These are phyloP conservation scores for Cerastoderma edule DNA, from an alignment of 2,888 invertebrate species.

Conservation along the genomic window DNA sequence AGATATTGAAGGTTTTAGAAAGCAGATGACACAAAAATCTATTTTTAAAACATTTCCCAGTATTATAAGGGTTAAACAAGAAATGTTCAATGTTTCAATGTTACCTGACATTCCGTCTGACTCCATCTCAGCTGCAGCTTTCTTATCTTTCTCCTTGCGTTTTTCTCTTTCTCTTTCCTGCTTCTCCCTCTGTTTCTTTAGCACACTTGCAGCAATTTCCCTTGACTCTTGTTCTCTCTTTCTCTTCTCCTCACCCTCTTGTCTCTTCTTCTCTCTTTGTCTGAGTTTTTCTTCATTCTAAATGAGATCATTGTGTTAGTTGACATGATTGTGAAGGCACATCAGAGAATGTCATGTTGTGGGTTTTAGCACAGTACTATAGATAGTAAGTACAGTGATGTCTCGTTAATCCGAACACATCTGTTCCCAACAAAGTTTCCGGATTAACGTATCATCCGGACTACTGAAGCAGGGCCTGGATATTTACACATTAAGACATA, in stretches of 20 bases:
- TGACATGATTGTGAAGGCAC: not conserved
- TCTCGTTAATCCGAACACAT: no score
- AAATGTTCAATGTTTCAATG: no score
- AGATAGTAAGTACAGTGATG: no score
- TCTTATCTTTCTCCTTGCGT: constrained; percentile 40
- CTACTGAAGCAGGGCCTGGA: no score
- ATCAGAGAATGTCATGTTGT: no score
- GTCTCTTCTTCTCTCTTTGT: constrained; percentile 49
- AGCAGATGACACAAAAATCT: no score
- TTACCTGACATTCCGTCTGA: constrained; percentile 26
- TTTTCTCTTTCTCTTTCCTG: constrained; percentile 31
- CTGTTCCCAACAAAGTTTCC: no score
- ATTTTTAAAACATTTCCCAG: not conserved
- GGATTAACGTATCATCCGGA: no score
- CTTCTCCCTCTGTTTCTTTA: constrained; percentile 43
- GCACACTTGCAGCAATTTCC: constrained; percentile 41
- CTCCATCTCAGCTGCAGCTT: constrained; percentile 26
- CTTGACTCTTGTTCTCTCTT: constrained; percentile 52
- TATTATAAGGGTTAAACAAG: not conserved
- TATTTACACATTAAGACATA: no score
- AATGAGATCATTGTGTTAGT: not conserved
- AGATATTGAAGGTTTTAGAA: no score
- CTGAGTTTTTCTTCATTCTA: constrained; percentile 35
- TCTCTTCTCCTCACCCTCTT: constrained; percentile 38
- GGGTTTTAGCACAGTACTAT: no score